A percentile compares a stretch with the other conserved stretches of the same genome.
Conservation (phyloP, 2,113 vertebrate genomes). For the Melanocharis versteri region DNA sequence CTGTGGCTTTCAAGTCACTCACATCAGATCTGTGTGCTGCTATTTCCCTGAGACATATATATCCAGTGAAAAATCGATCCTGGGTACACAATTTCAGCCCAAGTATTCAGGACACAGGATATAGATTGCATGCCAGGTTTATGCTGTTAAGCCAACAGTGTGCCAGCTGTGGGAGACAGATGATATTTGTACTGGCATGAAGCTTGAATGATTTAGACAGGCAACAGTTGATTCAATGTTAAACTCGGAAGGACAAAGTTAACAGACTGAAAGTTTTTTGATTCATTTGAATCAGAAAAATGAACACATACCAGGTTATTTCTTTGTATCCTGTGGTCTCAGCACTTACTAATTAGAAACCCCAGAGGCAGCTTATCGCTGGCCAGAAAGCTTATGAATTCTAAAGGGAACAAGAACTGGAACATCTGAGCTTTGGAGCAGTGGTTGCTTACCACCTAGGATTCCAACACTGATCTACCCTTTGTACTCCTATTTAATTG, state of each 20-base stretch:
- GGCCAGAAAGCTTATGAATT: neutral
- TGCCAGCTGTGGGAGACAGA: neutral
- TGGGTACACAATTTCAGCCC: neutral
- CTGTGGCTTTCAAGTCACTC: neutral
- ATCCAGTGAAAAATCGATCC: neutral
- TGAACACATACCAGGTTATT: neutral
- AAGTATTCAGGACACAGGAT: neutral
- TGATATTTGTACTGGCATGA: neutral
- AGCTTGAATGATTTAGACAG: neutral
- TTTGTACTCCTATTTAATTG: neutral
- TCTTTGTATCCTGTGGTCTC: neutral
- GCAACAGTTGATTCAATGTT: neutral
- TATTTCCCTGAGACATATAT: neutral
- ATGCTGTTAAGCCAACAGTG: neutral
- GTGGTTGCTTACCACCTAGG: neutral
- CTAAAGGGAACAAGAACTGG: neutral
- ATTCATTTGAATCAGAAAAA: constrained; percentile 4
- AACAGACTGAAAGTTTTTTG: neutral
- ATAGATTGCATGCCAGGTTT: neutral
- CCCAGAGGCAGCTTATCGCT: neutral
- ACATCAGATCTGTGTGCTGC: neutral
- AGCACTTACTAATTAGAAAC: neutral
- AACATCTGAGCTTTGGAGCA: neutral
- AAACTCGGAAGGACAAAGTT: neutral
- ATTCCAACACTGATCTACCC: neutral